Evolutionary conservation across 2,888 invertebrate genomes (phyloP), one percentile per base, ranked within the genome.

Genomic region (Oscheius sp.): DNA sequence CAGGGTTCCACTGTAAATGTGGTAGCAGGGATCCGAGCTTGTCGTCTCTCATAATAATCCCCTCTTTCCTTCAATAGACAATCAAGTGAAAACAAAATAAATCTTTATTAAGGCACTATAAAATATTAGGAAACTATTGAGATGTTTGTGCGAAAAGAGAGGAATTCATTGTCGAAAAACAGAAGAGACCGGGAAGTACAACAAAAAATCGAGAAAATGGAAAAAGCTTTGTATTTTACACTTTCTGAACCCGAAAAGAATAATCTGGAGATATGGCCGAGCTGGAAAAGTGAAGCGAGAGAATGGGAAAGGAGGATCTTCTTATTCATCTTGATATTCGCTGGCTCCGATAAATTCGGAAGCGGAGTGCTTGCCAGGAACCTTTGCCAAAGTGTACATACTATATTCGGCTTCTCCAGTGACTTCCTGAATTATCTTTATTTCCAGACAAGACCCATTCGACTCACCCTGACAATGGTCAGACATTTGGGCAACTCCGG

Each of bases 401-500:
- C 78, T 78, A 74, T 82, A 87, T 25, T 76, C 70, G 6, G 74
- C 61, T 29, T 86, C 85, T 13, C 82, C 81, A 27, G 87, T 87
- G 76, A 87, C 82, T 75, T 87, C 87, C 77, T 85, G 78, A 9
- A 81, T 75, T 3, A 18, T 18, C 3, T 5, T 49, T 13, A 7
- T 49, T 5, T 49, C 35, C 35, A 35, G 35, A 25, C 6, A 18
- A 52, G 27, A 29, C 2, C 12, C 29, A 56, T 21, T n/a, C 41
- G 29, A 12, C 69, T 69, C 43, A 83, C 83, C 75, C 69, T 77
- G 55, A 81, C 82, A 41, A 87, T 77, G 25, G 77, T 76, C 25
- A 88, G 64, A 70, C 85, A 87, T 7, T 77, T 73, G 23, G 87
- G 87, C 55, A 87, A 76, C 0, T 74, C 64, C 13, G 85, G 82